Evolutionary conservation across 2,113 vertebrate species (phyloP).

Genomic region (Aspidoscelis tigris): DNA sequence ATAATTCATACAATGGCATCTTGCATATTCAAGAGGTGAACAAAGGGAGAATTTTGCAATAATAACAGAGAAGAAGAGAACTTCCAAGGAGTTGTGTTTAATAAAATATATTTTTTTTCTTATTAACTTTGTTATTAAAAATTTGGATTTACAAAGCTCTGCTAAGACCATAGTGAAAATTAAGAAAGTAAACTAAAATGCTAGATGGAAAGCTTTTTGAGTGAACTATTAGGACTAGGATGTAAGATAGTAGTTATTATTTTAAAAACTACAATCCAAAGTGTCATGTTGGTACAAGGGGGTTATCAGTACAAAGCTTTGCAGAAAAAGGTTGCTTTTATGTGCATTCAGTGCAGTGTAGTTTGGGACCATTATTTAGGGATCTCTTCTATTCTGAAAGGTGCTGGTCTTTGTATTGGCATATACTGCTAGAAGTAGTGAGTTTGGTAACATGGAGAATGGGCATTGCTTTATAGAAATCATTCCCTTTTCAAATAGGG

Average conservation of each 20-base stretch:
- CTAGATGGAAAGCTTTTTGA: background rate
- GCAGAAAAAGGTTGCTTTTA: background rate
- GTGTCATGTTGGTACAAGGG: background rate
- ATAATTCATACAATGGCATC: background rate
- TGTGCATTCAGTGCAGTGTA: background rate
- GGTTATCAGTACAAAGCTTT: background rate
- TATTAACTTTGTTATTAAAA: background rate
- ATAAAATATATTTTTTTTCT: background rate
- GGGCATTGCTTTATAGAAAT: background rate
- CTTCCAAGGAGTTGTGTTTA: background rate
- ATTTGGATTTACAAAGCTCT: background rate
- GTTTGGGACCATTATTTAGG: no score
- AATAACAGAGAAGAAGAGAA: background rate
- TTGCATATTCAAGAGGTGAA: background rate
- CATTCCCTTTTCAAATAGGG: background rate
- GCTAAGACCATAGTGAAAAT: background rate
- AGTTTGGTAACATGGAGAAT: background rate
- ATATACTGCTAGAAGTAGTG: background rate
- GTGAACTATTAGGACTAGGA: slow-evolving; percentile 1
- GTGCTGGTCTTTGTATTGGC: background rate
- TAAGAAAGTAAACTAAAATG: background rate
- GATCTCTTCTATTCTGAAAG: background rate
- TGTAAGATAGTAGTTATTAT: slow-evolving; percentile 2
- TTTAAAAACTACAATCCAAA: slow-evolving; percentile 11
- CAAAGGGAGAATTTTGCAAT: background rate